A percentile compares a stretch with the other conserved stretches of the same genome.
Evolutionary conservation across 2,888 invertebrate species (phyloP).

Genomic region (Zhuqinia jingwanae): DNA sequence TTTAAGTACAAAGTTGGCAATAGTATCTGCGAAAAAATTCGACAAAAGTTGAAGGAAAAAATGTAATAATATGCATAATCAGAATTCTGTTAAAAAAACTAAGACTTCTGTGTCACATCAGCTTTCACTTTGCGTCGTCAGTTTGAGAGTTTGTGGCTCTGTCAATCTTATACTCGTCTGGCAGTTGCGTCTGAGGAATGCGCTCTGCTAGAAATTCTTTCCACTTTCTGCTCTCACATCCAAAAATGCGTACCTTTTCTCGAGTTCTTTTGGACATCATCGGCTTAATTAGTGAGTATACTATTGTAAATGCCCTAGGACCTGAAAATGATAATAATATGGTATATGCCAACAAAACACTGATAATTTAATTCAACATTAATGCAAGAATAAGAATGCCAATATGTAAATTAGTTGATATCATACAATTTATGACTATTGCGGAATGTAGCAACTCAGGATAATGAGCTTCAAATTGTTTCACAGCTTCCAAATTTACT

Average conservation of each 20-base stretch:
- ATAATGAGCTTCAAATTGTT: slow-evolving; percentile 69
- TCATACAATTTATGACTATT: slow-evolving; percentile 67
- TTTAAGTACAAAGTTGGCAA: neutral
- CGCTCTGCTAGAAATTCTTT: slow-evolving; percentile 43
- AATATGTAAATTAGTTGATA: neutral
- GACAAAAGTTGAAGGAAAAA: neutral
- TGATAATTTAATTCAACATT: neutral
- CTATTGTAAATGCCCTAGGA: slow-evolving; percentile 62
- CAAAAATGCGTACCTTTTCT: slow-evolving; percentile 50
- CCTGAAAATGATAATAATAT: too few relatives aligned
- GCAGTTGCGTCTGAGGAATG: slow-evolving; percentile 65
- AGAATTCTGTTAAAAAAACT: too few relatives aligned
- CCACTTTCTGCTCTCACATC: slow-evolving; percentile 64
- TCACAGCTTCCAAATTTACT: slow-evolving; percentile 67
- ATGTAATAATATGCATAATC: neutral
- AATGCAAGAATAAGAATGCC: neutral
- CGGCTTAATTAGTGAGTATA: slow-evolving; percentile 67
- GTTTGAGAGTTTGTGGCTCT: neutral
- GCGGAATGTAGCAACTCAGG: slow-evolving; percentile 67
- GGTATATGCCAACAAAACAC: too few relatives aligned
- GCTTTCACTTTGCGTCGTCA: neutral
- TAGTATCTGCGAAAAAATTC: neutral
- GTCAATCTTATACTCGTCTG: slow-evolving; percentile 39
- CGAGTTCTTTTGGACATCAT: slow-evolving; percentile 65
- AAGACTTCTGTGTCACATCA: too few relatives aligned